Base-by-base conservation (phyloP, 2,797 vertebrate species). In the Lacerta agilis region DNA sequence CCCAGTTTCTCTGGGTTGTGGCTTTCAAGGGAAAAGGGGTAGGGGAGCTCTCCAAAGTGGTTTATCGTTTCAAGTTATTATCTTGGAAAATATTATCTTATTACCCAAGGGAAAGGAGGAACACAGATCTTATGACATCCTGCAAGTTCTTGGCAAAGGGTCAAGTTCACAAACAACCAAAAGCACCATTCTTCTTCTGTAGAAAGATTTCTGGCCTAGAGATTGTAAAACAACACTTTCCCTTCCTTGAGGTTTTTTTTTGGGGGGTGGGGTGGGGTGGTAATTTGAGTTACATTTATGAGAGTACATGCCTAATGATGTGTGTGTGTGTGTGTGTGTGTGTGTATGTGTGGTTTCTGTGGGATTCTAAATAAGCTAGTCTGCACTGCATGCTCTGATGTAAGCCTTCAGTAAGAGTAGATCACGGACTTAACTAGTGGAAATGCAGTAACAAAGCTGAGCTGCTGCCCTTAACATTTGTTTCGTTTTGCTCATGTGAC, bases 211-310 rank as follows among this genome's bases (percentile, higher is more conserved):
- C 64, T 85, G 83, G 25, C 2, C 0, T 55, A 55, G 20, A 58
- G 8, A 20, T 23, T 38, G 18, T 29, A 41, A 80, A 72, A 73
- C 11, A 10, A 4, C 43, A 27, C 33, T n/a, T 45, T n/a, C 20
- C 2, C 58, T 43, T 43, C 29, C 23, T 29, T 83, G 66, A 71
- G 18, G 33, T 71, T 79, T 86, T 71, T 49, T 49, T 13, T n/a
- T n/a, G n/a, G n/a, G 1, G 45, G 8, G 43, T 1, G 43, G 3
- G 49, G 49, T 49, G 49, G 71, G 36, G 27, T 41, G 69, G 45
- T 79, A 80, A 69, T 80, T 79, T 80, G 79, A 87, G 15, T 79
- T 76, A 33, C 45, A 11, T 76, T 82, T 77, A 25, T 38, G 58
- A 38, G 29, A 66, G 20, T 69, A 79, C 17, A 36, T 79, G 17